phyloP scores from a whole-genome alignment of 2,113 vertebrate species.

The Carettochelys insculpta region DNA sequence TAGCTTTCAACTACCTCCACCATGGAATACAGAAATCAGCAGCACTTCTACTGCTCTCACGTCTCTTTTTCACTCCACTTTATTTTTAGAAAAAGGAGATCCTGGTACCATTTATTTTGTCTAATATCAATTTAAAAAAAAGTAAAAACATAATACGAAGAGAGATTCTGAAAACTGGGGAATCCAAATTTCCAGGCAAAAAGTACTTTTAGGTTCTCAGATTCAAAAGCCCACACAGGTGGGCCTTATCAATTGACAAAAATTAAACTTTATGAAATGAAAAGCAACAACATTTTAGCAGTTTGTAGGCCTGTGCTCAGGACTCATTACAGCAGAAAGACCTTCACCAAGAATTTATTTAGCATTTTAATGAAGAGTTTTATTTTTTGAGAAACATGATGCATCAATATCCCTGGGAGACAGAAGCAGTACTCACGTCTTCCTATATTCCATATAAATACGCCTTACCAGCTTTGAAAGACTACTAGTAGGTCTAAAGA shows the following conservation, averaged over 20 bases:
- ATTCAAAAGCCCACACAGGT: not conserved
- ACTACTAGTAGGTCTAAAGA: not conserved
- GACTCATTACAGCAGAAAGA: not conserved
- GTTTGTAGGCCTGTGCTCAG: not conserved
- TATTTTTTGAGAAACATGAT: not conserved
- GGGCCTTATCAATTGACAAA: not conserved
- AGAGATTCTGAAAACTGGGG: not conserved
- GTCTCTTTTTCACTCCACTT: not conserved
- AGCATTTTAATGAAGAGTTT: not conserved
- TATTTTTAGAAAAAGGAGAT: not conserved
- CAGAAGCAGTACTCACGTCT: not conserved
- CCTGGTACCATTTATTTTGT: not conserved
- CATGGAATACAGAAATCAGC: not conserved
- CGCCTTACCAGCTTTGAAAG: not conserved
- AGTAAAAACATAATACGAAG: not conserved
- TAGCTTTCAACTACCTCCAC: not conserved
- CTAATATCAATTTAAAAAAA: not conserved
- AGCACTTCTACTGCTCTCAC: not conserved
- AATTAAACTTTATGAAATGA: not conserved
- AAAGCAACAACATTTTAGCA: not conserved
- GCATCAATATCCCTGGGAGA: not conserved
- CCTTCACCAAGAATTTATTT: not conserved
- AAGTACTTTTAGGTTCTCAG: not conserved
- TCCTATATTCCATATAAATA: not conserved
- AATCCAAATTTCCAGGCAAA: not conserved